These are phyloP conservation scores for Tympanoctomys barrerae DNA, from an alignment of 2,797 vertebrate species.

Conservation along the genomic window DNA sequence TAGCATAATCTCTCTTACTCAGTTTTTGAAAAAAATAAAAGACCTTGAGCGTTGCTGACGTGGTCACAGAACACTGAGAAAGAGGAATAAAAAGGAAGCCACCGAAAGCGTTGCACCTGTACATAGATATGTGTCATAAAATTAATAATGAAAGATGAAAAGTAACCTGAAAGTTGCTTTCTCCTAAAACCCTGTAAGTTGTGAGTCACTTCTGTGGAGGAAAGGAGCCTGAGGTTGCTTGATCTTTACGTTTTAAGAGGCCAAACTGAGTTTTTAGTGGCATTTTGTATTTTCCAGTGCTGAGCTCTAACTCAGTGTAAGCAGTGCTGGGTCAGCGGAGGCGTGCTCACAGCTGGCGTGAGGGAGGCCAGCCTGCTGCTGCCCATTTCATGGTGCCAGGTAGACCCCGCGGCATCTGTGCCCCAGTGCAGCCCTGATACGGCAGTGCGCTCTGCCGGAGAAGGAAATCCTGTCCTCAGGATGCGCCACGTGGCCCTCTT, in stretches of 20 bases:
- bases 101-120: background rate
- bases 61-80: background rate
- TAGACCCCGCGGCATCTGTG: background rate
- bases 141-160: background rate
- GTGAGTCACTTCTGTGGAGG: background rate
- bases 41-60: background rate
- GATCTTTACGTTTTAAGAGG: conserved; percentile 32
- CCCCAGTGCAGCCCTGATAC: background rate
- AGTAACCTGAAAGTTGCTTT: background rate
- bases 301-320: background rate
- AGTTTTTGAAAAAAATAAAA: background rate
- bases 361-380: background rate
- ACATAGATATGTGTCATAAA: conserved; percentile 44
- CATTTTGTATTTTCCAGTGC: background rate
- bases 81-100: background rate
- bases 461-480: background rate
- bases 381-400: background rate
- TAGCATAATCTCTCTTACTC: background rate
- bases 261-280: conserved; percentile 22
- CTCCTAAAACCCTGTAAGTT: background rate
- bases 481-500: background rate
- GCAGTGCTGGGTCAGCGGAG: background rate
- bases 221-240: background rate
- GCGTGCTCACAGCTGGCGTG: background rate
- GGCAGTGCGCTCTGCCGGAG: background rate